A percentile compares a stretch with the other conserved stretches of the same genome.
Evolutionary conservation across 1,140 invertebrate genomes (phyloP).

Genomic region (Apis florea): DNA sequence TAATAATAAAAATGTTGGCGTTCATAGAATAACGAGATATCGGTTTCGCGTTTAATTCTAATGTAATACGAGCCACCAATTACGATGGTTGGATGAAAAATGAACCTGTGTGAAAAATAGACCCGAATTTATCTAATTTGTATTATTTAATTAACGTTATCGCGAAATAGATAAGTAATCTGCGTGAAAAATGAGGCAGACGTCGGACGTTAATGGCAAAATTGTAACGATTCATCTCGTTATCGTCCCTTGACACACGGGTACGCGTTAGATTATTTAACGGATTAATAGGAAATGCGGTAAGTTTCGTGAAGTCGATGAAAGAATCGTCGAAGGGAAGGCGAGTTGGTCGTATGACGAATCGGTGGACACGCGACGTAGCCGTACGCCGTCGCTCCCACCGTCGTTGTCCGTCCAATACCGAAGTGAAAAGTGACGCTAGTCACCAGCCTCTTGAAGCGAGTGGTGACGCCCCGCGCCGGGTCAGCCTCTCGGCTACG

Average conservation of each 20-base stretch:
- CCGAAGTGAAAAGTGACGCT: slow-evolving; percentile 63
- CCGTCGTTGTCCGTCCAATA: slow-evolving; percentile 60
- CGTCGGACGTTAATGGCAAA: too few relatives aligned
- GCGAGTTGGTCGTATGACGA: background rate
- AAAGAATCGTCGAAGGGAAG: slow-evolving; percentile 17
- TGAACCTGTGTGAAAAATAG: too few relatives aligned
- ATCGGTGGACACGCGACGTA: slow-evolving; percentile 29
- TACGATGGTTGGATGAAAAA: too few relatives aligned
- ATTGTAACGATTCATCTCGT: background rate
- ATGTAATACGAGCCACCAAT: too few relatives aligned
- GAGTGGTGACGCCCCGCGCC: slow-evolving; percentile 67
- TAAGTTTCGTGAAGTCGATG: background rate
- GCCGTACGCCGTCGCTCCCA: slow-evolving; percentile 43
- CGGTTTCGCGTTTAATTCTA: too few relatives aligned
- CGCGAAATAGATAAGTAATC: too few relatives aligned
- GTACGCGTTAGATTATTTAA: background rate
- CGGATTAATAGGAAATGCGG: background rate
- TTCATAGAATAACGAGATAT: too few relatives aligned
- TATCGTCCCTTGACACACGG: background rate
- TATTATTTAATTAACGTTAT: too few relatives aligned
- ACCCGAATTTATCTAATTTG: too few relatives aligned
- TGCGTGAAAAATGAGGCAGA: too few relatives aligned
- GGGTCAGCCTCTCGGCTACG: slow-evolving; percentile 61
- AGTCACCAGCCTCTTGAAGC: slow-evolving; percentile 59
- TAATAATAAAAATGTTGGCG: too few relatives aligned